Base-by-base conservation (phyloP, 2,888 invertebrate genomes). In the Tachystola acroxantha region DNA sequence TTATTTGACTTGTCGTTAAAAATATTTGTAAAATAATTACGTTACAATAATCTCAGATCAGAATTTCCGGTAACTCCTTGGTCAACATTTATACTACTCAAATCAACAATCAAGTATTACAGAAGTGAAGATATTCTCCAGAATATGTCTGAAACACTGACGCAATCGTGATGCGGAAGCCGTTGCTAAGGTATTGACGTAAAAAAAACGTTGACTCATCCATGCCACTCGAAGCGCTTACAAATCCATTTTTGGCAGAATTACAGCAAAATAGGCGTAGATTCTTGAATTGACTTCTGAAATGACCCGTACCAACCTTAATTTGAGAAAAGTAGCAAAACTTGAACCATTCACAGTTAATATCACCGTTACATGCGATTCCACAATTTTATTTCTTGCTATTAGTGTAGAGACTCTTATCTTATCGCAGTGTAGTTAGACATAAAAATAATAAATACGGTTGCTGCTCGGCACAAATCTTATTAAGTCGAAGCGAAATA, bases 321-420 rank as follows among this genome's bases (percentile, higher is more conserved):
- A 72, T 69, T 69, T 65, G 58, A 70, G 70, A 68, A 76, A 74
- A 69, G 59, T 69, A 65, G 64, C 66, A 62, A 76, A 80, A 76
- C 70, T 80, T 73, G 65, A 70, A 73, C 60, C 56, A 62, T 71
- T 75, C 76, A 72, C 72, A 64, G 76, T 66, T 82, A 84, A 85
- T 82, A 79, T 70, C 78, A 72, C 73, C 67, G 68, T 78, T 78
- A 78, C 82, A 82, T 81, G 81, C 82, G 75, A 82, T 82, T 72
- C 70, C 65, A 78, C 77, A 78, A 85, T 82, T 85, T 82, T 74
- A 84, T 82, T 84, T 69, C 66, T 53, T 65, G 71, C 71, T 78
- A 76, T 76, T 79, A 78, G 67, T 66, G 70, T 70, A 72, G 61
- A 56, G 56, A 64, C 63, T 66, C 65, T 78, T 77, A 80, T 77